Evolutionary conservation across 2,113 vertebrate species (phyloP), one percentile per base, ranked within the genome.

Genomic region (Hydrochoerus hydrochaeris): DNA sequence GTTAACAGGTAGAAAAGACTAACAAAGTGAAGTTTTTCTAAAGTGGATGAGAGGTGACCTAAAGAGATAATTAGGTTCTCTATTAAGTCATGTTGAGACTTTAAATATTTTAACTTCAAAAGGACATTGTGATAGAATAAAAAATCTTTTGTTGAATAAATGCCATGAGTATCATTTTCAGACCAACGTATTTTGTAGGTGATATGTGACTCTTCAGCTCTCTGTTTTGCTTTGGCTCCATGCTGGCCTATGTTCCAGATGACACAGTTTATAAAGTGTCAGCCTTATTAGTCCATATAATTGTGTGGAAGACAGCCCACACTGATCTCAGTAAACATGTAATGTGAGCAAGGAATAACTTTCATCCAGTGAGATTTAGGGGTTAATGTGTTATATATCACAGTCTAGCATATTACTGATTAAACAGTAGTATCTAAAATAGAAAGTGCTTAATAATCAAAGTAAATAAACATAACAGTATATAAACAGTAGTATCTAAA

Each of bases 91-190:
- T 46, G 3, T n/a, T 35, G 7, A 87, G 22, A 57, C 22, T 44
- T 12, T 46, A 46, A 73, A 85, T 63, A 88, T 41, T 46, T 94
- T 88, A 95, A 94, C 24, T 91, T 94, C 62, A 67, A 83, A 96
- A 86, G 62, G 77, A 88, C 83, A 58, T 19, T 73, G 20, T 58
- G 41, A 73, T 71, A 11, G n/a, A 94, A 88, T 32, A 77, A 84
- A 90, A 85, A 35, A 71, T 12, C 8, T 60, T 58, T 88, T 32
- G 32, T 41, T 58, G 3, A 26, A n/a, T 73, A 63, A 52, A 57
- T 60, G 13, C 35, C 44, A 30, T 24, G 41, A 78, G 30, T 32
- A 82, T 73, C 32, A 81, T 9, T 88, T 28, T 80, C 62, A 8
- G 78, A 19, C 38, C 46, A 60, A 65, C 92, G 19, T 35, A 69